Percentiles rank a stretch among this genome's conserved stretches.
Evolutionary conservation across 1,140 invertebrate species (phyloP).

Genomic region (Maconellicoccus hirsutus): DNA sequence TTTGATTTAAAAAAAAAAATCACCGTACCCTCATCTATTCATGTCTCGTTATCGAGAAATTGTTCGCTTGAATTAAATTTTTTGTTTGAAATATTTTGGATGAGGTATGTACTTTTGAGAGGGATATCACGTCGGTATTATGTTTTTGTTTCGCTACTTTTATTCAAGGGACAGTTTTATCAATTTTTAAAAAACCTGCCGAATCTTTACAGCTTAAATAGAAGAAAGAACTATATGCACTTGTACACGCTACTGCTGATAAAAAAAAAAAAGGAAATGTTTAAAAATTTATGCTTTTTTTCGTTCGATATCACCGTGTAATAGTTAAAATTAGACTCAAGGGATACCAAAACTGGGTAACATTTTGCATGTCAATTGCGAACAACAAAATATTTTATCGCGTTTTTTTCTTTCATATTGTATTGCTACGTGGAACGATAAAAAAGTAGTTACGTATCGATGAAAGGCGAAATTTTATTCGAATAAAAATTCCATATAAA

Average conservation of each 20-base stretch:
- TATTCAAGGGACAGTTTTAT: background rate
- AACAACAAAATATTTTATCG: background rate
- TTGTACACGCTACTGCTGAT: background rate
- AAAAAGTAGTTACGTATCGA: background rate
- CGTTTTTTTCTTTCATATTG: background rate
- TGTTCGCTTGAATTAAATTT: background rate
- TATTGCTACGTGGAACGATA: background rate
- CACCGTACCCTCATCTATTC: background rate
- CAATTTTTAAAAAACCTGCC: conserved; percentile 9
- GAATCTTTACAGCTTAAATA: background rate
- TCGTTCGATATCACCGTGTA: background rate
- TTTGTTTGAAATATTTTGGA: too few species aligned
- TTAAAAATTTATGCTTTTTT: background rate
- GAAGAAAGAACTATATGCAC: background rate
- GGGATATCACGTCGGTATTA: too few species aligned
- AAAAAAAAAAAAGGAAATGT: background rate
- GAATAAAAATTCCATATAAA: conserved; percentile 6
- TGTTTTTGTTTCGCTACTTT: background rate
- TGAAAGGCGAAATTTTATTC: background rate
- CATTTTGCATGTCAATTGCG: background rate
- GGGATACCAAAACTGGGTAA: conserved; percentile 1
- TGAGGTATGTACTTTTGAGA: too few species aligned
- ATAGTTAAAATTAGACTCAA: background rate
- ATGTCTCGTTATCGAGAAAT: background rate
- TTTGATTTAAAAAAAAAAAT: background rate